These are phyloP conservation scores for Sceliomorpha sp. DNA, from an alignment of 2,888 invertebrate genomes.

Conservation along the genomic window DNA sequence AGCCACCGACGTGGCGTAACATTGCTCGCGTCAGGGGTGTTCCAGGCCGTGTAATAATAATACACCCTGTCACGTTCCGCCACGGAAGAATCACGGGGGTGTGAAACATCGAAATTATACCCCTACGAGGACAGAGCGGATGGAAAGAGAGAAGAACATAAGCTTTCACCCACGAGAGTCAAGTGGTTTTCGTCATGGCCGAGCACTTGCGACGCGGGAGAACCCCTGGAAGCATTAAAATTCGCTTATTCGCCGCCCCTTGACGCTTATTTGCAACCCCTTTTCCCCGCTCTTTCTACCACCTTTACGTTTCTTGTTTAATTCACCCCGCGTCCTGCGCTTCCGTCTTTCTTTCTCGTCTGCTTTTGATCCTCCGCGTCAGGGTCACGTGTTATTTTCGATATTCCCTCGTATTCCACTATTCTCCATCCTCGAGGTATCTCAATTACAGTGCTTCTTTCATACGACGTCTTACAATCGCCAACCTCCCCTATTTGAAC, in stretches of 20 bases:
- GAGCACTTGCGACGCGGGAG: slow-evolving; percentile 53
- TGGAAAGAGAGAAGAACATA: slow-evolving; percentile 39
- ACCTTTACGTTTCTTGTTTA: slow-evolving; percentile 9
- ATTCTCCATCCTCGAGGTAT: slow-evolving; percentile 20
- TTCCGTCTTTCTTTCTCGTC: slow-evolving; percentile 7
- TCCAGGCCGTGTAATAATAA: slow-evolving; percentile 27
- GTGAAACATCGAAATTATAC: slow-evolving; percentile 57
- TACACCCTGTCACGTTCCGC: slow-evolving; percentile 35
- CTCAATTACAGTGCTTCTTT: slow-evolving; percentile 48
- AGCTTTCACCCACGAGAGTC: slow-evolving; percentile 58
- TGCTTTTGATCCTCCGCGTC: slow-evolving; percentile 23
- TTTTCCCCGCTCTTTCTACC: slow-evolving; percentile 7
- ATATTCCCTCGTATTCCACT: slow-evolving; percentile 22
- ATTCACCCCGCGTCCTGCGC: slow-evolving; percentile 9
- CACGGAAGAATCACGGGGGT: slow-evolving; percentile 51
- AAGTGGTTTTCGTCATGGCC: slow-evolving; percentile 63
- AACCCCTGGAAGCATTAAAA: slow-evolving; percentile 65
- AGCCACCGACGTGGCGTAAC: slow-evolving; percentile 28
- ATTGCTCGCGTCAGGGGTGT: slow-evolving; percentile 29
- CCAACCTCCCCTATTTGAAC: neutral
- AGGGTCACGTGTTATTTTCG: slow-evolving; percentile 35
- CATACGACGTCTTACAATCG: slow-evolving; percentile 10
- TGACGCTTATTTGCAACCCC: slow-evolving; percentile 33
- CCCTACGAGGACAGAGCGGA: slow-evolving; percentile 22
- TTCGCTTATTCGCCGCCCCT: slow-evolving; percentile 63